Evolutionary conservation across 2,797 vertebrate genomes (phyloP).

Genomic region (Micropoecilia bifurca): DNA sequence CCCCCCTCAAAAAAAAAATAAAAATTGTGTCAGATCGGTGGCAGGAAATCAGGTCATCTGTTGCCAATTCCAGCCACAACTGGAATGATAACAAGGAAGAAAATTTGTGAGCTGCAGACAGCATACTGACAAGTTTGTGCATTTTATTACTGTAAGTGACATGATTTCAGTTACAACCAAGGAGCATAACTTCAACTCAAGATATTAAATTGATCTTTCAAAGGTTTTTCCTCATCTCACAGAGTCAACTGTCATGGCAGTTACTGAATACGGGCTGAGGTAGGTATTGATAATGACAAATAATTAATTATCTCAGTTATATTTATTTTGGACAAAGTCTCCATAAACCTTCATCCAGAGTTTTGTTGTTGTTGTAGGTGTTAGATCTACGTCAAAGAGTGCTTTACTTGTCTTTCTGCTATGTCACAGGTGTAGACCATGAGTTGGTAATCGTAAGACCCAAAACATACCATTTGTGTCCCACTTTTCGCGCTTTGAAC

Average conservation of each 20-base stretch:
- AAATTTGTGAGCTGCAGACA: slow-evolving; percentile 43
- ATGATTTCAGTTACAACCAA: slow-evolving; percentile 1
- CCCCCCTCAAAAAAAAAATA: slow-evolving; percentile 36
- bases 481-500: too few relatives aligned
- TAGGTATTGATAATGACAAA: not conserved
- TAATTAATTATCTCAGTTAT: not conserved
- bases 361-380: not conserved
- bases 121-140: slow-evolving; percentile 28
- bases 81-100: slow-evolving; percentile 43
- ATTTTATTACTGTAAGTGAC: slow-evolving; percentile 25
- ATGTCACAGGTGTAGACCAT: not conserved
- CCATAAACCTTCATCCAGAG: not conserved
- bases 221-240: not conserved
- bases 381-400: not conserved
- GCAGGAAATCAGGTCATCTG: slow-evolving; percentile 73
- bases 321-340: not conserved
- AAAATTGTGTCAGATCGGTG: slow-evolving; percentile 74
- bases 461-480: too few relatives aligned
- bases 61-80: slow-evolving; percentile 62
- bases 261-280: not conserved
- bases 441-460: not conserved
- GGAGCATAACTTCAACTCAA: slow-evolving; percentile 2
- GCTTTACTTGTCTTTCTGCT: not conserved
- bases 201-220: not conserved
- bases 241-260: not conserved